Percentiles rank a stretch among this genome's conserved stretches.
These are phyloP conservation scores for Calephelis nemesis DNA, from an alignment of 1,140 invertebrate species.

Conservation along the genomic window DNA sequence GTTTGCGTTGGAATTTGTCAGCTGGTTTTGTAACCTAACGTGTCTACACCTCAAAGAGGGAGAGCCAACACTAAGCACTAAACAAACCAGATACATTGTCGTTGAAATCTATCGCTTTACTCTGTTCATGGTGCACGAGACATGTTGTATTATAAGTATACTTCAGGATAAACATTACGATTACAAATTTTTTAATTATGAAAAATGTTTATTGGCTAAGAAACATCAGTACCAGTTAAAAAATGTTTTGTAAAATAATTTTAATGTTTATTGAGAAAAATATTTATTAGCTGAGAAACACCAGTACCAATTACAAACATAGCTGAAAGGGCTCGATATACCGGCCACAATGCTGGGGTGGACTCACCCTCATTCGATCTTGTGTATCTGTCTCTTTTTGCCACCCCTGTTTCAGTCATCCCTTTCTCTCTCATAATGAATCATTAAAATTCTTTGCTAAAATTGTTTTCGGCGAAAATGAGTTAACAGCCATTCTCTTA, in stretches of 20 bases:
- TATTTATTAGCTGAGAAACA: neutral
- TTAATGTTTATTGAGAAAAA: neutral
- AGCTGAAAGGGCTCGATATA: constrained; percentile 46
- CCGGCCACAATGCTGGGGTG: constrained; percentile 64
- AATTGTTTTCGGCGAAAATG: neutral
- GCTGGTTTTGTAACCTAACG: too few relatives aligned
- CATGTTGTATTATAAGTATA: too few relatives aligned
- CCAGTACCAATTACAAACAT: constrained; percentile 7
- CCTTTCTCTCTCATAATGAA: constrained; percentile 36
- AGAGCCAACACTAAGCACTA: too few relatives aligned
- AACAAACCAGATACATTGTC: too few relatives aligned
- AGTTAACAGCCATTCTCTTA: neutral
- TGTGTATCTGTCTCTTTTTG: constrained; percentile 56
- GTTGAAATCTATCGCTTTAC: too few relatives aligned
- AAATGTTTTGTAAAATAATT: neutral
- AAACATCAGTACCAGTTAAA: neutral
- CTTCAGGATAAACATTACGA: too few relatives aligned
- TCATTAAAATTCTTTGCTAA: constrained; percentile 9
- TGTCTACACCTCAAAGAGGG: too few relatives aligned
- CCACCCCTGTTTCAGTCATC: constrained; percentile 55
- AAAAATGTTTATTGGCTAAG: too few relatives aligned
- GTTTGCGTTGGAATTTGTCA: too few relatives aligned
- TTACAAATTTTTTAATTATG: too few relatives aligned
- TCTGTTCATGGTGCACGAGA: too few relatives aligned
- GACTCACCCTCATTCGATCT: constrained; percentile 65